Conservation (phyloP, 2,888 invertebrate genomes). For the Celastrina argiolus region DNA sequence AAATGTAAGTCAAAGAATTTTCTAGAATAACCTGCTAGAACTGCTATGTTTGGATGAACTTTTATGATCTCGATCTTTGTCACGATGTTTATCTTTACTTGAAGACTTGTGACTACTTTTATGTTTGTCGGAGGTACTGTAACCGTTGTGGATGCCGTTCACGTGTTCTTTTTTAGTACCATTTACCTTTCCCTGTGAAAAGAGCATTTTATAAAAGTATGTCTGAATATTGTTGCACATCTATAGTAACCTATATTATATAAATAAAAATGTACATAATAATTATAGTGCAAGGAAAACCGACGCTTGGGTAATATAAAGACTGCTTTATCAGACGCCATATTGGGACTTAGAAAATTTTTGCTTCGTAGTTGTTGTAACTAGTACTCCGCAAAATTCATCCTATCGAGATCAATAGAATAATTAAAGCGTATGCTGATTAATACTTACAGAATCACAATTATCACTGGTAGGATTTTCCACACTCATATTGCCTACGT, state of each 20-base stretch:
- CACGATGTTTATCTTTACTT: conserved; percentile 83
- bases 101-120: conserved; percentile 82
- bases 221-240: background rate
- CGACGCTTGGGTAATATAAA: conserved; percentile 62
- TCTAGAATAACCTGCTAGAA: conserved; percentile 72
- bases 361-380: conserved; percentile 63
- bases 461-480: conserved; percentile 80
- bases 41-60: conserved; percentile 72
- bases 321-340: conserved; percentile 89
- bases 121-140: conserved; percentile 75
- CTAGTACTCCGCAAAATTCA: conserved; percentile 57
- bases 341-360: conserved; percentile 88
- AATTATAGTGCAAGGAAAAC: conserved; percentile 33
- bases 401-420: background rate
- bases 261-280: background rate
- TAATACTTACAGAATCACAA: conserved; percentile 78
- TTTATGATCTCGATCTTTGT: conserved; percentile 81
- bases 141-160: conserved; percentile 90
- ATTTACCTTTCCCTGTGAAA: conserved; percentile 70
- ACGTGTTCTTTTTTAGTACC: conserved; percentile 80
- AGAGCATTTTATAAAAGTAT: conserved; percentile 25
- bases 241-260: background rate
- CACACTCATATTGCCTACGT: conserved; percentile 81
- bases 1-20: conserved; percentile 40
- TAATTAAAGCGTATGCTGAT: conserved; percentile 30